A percentile compares a stretch with the other conserved stretches of the same genome.
phyloP scores from a whole-genome alignment of 1,140 invertebrate genomes.

The Procambarus virginalis region DNA sequence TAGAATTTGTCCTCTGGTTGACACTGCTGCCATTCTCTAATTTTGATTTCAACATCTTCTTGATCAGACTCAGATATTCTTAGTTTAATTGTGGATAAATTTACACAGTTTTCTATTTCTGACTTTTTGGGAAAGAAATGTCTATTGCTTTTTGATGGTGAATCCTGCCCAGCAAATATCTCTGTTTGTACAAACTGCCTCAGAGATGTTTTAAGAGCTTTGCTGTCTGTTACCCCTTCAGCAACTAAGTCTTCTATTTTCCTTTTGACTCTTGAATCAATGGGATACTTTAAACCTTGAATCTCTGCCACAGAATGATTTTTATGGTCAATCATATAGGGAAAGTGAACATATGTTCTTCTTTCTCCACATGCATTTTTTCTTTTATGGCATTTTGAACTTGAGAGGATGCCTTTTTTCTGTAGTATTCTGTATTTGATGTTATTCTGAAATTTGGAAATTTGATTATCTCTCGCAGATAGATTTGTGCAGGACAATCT shows the following conservation, averaged over 20 bases:
- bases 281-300: background rate
- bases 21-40: background rate
- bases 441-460: conserved; percentile 19
- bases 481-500: conserved; percentile 15
- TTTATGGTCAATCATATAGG: background rate
- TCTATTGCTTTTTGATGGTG: background rate
- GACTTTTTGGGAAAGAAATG: conserved; percentile 9
- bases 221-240: background rate
- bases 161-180: conserved; percentile 22
- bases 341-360: conserved; percentile 21
- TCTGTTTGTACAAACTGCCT: conserved; percentile 10
- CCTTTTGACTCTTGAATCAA: conserved; percentile 4
- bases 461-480: conserved; percentile 14
- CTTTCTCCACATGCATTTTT: conserved; percentile 13
- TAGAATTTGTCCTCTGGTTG: conserved; percentile 19
- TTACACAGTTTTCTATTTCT: background rate
- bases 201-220: background rate
- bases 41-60: background rate
- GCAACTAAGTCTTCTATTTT: conserved; percentile 18
- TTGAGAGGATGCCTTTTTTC: background rate
- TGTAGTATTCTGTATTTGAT: conserved; percentile 13
- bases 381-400: conserved; percentile 3
- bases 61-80: conserved; percentile 8
- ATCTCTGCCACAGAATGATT: background rate
- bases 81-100: background rate